Evolutionary conservation across 2,113 vertebrate species (phyloP).

Genomic region (Cyprinodon brontotheroides): DNA sequence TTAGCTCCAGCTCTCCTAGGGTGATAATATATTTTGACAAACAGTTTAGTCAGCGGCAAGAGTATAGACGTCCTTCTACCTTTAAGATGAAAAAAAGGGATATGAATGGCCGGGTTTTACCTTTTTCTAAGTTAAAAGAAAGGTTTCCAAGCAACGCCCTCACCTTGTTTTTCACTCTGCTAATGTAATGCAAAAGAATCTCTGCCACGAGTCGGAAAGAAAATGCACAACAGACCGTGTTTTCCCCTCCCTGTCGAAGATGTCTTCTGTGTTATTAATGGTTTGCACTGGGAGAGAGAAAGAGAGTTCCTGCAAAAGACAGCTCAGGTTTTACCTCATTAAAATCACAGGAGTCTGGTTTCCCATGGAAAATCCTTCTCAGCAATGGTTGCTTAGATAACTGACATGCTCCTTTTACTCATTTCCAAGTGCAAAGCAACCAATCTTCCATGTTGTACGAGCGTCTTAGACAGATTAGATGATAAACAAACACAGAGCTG

Average conservation of each 20-base stretch:
- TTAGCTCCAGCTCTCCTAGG: too few species aligned
- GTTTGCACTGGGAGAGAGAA: constrained; percentile 16
- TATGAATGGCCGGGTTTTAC: too few species aligned
- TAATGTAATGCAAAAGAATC: constrained; percentile 39
- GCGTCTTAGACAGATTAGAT: neutral
- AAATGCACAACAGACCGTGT: constrained; percentile 16
- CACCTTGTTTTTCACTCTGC: constrained; percentile 28
- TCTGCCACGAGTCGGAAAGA: constrained; percentile 17
- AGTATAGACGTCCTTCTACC: too few species aligned
- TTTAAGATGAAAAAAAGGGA: too few species aligned
- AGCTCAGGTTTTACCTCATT: constrained; percentile 3
- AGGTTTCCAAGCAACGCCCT: neutral
- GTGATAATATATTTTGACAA: too few species aligned
- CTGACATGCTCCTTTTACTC: neutral
- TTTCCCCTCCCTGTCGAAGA: constrained; percentile 1
- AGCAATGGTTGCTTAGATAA: neutral
- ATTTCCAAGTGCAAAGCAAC: neutral
- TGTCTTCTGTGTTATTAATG: neutral
- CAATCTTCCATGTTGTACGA: neutral
- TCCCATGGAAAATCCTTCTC: constrained; percentile 12
- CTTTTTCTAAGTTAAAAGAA: too few species aligned
- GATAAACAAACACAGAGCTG: neutral
- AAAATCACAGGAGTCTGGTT: constrained; percentile 23
- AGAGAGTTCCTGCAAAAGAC: constrained; percentile 3
- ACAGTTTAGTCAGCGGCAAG: too few species aligned